These are phyloP conservation scores for Vanacampus margaritifer DNA, from an alignment of 2,113 vertebrate species.

Conservation along the genomic window DNA sequence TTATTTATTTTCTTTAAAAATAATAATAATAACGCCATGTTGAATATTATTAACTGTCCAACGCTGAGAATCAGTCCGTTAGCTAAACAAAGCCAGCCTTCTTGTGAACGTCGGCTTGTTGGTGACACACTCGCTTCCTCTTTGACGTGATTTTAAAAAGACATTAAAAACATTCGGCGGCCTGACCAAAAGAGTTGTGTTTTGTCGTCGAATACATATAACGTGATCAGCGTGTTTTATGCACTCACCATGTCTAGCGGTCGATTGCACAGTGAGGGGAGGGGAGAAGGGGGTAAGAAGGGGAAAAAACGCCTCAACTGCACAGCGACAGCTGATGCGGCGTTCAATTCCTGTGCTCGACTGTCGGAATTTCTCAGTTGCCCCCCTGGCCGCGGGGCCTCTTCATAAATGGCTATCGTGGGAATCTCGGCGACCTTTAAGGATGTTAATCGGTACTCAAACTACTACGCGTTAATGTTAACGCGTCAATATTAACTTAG, in stretches of 20 bases:
- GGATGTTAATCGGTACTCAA: not conserved
- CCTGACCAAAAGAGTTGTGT: not conserved
- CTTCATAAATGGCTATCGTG: not conserved
- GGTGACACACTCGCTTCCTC: not conserved
- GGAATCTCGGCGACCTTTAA: not conserved
- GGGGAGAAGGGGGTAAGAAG: not conserved
- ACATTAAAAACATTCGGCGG: not conserved
- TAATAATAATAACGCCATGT: too few species aligned
- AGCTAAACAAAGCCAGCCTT: constrained; percentile 59
- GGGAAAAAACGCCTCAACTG: constrained; percentile 50
- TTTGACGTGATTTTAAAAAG: not conserved
- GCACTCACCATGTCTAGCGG: constrained; percentile 76
- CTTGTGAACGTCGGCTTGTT: constrained; percentile 5
- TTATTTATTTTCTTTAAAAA: too few species aligned
- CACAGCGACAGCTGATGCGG: constrained; percentile 57
- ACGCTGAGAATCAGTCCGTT: constrained; percentile 19
- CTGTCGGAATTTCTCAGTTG: not conserved
- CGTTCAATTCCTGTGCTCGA: not conserved
- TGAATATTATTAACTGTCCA: not conserved
- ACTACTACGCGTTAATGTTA: too few species aligned
- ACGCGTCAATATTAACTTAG: not conserved
- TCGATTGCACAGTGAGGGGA: constrained; percentile 42
- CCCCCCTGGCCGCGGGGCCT: not conserved
- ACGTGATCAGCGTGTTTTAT: constrained; percentile 25
- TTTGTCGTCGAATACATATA: not conserved